Conservation (phyloP, 2,113 vertebrate genomes). For the Columba janthina region DNA sequence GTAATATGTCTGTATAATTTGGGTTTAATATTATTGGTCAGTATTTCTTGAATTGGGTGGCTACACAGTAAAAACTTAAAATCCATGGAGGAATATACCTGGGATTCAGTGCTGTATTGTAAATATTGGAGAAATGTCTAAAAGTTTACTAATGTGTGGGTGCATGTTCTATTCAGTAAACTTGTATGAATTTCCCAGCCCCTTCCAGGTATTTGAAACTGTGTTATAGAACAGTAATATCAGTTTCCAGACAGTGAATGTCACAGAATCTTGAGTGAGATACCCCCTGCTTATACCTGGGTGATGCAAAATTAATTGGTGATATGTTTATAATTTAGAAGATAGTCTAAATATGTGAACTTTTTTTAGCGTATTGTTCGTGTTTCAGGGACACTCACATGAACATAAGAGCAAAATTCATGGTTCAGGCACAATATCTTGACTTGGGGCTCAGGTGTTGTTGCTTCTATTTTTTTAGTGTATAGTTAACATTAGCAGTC, state of each 20-base stretch:
- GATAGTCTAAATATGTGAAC: not conserved
- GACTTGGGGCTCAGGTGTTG: slow-evolving; percentile 77
- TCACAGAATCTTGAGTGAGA: not conserved
- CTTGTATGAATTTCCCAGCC: not conserved
- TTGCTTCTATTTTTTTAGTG: slow-evolving; percentile 75
- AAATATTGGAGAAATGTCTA: not conserved
- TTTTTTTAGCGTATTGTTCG: not conserved
- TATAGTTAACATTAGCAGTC: slow-evolving; percentile 83
- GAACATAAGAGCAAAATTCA: not conserved
- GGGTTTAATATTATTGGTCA: not conserved
- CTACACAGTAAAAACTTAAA: not conserved
- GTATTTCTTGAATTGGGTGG: not conserved
- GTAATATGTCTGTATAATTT: not conserved
- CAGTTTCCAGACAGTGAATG: not conserved
- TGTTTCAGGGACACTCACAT: not conserved
- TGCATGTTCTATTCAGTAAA: not conserved
- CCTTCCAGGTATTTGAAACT: not conserved
- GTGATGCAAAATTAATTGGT: not conserved
- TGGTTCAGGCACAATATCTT: not conserved
- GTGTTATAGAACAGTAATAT: not conserved
- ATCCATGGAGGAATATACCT: not conserved
- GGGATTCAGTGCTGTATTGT: not conserved
- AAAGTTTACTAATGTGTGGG: not conserved
- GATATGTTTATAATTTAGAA: not conserved
- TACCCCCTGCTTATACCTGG: not conserved